Evolutionary conservation across 2,113 vertebrate genomes (phyloP), one percentile per base, ranked within the genome.

Genomic region (Scytalopus superciliaris): DNA sequence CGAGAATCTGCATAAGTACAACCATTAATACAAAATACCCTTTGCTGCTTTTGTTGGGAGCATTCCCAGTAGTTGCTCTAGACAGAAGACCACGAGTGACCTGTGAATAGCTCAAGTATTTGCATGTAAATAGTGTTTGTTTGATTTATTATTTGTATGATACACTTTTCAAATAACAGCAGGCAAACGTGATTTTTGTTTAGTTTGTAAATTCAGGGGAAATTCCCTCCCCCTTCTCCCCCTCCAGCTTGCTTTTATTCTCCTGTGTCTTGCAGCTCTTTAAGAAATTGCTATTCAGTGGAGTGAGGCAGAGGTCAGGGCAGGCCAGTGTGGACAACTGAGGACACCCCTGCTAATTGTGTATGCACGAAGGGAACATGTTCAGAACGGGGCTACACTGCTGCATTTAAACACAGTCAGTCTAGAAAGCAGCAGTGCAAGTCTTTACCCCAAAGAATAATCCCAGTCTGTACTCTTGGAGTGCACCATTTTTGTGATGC

Each of bases 281-380:
- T 8, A 45, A 63, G 60, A 63, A 35, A 35, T 47, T 57, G 21
- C 35, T 75, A 22, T 85, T 92, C n/a, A 73, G 50, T 22, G 30
- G 60, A 78, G 79, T 10, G 19, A 69, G 22, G 82, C 85, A 49
- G 72, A 59, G 92, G 86, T 77, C 56, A 3, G 63, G 68, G 59
- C 88, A 93, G 93, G 89, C 62, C 74, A 72, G 19, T 1, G 44
- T 3, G 28, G 89, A 30, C 15, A 0, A 2, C 59, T 84, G 76
- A 85, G 94, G 93, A 94, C 92, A 86, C n/a, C 9, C 9, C 0
- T 59, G 55, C 78, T 95, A 35, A 60, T 95, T 75, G 49, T 0
- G 0, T 24, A 64, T 79, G 82, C 90, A 31, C 0, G 0, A 45
- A 64, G 66, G 37, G 70, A 91, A 47, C 7, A 0, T 5, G 1